Evolutionary conservation across 2,113 vertebrate species (phyloP).

Genomic region (Platichthys flesus): DNA sequence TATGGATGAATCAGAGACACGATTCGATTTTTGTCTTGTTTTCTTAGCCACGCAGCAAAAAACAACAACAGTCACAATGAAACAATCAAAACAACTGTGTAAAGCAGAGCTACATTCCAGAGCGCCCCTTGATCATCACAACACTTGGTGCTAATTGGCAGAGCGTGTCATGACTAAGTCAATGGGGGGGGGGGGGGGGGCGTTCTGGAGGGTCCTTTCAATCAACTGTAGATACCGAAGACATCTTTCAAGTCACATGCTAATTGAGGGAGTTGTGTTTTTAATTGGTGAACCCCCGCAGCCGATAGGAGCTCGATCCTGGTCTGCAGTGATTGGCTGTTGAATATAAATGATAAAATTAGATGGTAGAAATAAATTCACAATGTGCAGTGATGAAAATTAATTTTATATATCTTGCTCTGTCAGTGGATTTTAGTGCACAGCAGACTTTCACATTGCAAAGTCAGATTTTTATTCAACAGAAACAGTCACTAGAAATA

Average conservation of each 20-base stretch:
- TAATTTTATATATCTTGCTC: not conserved
- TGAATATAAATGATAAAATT: not conserved
- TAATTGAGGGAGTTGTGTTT: not conserved
- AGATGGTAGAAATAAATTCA: no score
- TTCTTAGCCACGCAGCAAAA: not conserved
- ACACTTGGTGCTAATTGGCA: slow-evolving; percentile 18
- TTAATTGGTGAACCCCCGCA: not conserved
- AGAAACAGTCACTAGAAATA: no score
- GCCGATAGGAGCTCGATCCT: not conserved
- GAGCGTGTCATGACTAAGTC: slow-evolving; percentile 47
- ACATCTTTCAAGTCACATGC: not conserved
- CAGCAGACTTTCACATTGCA: not conserved
- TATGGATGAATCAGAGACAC: not conserved
- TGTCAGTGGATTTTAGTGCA: not conserved
- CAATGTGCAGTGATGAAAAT: no score
- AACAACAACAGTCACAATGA: not conserved
- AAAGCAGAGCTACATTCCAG: no score
- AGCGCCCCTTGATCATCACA: no score
- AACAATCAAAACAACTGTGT: not conserved
- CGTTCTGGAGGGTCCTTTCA: not conserved
- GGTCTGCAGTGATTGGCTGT: not conserved
- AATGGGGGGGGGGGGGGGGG: not conserved
- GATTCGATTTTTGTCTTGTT: slow-evolving; percentile 2
- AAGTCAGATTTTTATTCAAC: not conserved
- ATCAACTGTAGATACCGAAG: not conserved